Evolutionary conservation across 2,888 invertebrate genomes (phyloP).

Genomic region (Torymus auratus): DNA sequence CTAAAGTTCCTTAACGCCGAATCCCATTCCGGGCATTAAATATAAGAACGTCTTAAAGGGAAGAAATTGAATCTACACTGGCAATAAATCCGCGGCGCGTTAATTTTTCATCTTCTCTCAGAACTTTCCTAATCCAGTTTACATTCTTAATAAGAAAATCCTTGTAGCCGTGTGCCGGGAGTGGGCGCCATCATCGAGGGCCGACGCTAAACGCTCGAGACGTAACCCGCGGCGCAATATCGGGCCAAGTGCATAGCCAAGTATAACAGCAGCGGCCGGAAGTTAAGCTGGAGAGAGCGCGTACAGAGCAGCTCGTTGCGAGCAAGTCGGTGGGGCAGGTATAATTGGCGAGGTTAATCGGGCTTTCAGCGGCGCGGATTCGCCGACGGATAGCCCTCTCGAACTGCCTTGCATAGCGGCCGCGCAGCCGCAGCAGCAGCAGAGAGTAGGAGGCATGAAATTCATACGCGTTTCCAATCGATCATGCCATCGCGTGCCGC

Average conservation of each 20-base stretch:
- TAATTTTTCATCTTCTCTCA: too few species aligned
- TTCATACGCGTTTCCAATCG: slow-evolving; percentile 49
- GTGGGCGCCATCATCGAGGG: neutral
- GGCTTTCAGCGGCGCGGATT: slow-evolving; percentile 46
- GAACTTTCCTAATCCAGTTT: slow-evolving; percentile 7
- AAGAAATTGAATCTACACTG: too few species aligned
- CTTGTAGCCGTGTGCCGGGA: neutral
- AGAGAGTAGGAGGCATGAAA: slow-evolving; percentile 26
- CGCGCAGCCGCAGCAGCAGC: neutral
- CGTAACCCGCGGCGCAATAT: too few species aligned
- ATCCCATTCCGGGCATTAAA: too few species aligned
- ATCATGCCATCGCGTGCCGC: slow-evolving; percentile 41
- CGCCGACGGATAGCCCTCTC: slow-evolving; percentile 20
- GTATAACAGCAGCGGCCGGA: neutral
- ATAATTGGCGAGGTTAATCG: slow-evolving; percentile 52
- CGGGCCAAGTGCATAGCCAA: too few species aligned
- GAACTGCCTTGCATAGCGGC: neutral
- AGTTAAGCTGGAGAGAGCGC: neutral
- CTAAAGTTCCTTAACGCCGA: too few species aligned
- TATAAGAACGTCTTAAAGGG: too few species aligned
- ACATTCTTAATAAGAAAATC: slow-evolving; percentile 27
- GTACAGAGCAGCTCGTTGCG: too few species aligned
- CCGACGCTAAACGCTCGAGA: too few species aligned
- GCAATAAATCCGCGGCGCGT: too few species aligned
- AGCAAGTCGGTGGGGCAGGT: slow-evolving; percentile 8